These are phyloP conservation scores for Zosterops borbonicus DNA, from an alignment of 2,113 vertebrate species.

Conservation along the genomic window DNA sequence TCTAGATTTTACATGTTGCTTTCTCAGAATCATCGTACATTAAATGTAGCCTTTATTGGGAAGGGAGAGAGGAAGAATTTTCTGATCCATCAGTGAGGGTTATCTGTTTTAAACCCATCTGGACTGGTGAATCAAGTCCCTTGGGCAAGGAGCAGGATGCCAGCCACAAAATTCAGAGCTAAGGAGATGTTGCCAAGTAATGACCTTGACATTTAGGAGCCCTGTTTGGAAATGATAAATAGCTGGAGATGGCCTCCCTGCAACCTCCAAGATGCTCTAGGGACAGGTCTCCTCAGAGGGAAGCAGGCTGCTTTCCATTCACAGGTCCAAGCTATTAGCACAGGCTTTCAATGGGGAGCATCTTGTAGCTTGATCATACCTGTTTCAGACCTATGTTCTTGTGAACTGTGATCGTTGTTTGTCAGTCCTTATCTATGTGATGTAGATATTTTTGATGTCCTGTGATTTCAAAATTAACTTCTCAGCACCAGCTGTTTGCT, in stretches of 20 bases:
- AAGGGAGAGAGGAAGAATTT: not conserved
- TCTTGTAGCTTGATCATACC: not conserved
- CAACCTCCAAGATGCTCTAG: not conserved
- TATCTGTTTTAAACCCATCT: not conserved
- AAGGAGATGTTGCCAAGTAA: not conserved
- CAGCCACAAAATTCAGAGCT: not conserved
- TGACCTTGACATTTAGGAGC: not conserved
- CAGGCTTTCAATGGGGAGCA: not conserved
- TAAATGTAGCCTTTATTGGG: not conserved
- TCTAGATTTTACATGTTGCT: not conserved
- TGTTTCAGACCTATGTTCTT: not conserved
- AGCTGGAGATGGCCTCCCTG: not conserved
- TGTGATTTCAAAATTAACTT: slow-evolving; percentile 38
- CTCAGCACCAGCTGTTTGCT: not conserved
- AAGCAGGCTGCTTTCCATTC: not conserved
- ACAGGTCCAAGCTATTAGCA: not conserved
- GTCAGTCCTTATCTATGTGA: not conserved
- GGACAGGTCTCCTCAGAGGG: not conserved
- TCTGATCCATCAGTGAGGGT: not conserved
- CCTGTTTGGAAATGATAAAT: not conserved
- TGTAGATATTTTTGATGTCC: not conserved
- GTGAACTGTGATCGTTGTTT: not conserved
- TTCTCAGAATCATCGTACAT: not conserved
- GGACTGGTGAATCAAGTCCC: not conserved
- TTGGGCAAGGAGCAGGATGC: not conserved